Evolutionary conservation across 2,113 vertebrate species (phyloP), one percentile per base, ranked within the genome.

Genomic region (Vulpes vulpes): DNA sequence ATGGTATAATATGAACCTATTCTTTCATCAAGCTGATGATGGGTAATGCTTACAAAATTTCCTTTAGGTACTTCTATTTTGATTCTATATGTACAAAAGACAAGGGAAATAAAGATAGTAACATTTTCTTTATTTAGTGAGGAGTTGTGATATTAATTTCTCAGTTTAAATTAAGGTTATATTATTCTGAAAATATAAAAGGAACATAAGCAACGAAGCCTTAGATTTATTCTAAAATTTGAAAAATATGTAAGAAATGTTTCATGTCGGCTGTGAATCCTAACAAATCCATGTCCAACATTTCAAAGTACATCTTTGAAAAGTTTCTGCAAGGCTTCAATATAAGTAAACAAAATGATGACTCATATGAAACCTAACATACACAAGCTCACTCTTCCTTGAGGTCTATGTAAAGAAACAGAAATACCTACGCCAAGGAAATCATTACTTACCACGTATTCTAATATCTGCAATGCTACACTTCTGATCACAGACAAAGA

Each of bases 401-500:
- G 16, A 64, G 59, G 22, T 12, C 86, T 94, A 3, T 1, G 1
- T 0, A 51, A 84, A 79, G 8, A 85, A 55, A 73, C 25, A 43
- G 43, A 92, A 90, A 22, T 67, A 96, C 1, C 20, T 25, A 62
- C 1, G 64, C 14, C 60, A 92, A 86, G n/a, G 23, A 93, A 74
- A 49, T 30, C 74, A 79, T 59, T 53, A 0, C 95, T 97, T 97
- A 99, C 99, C 99, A 97, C 99, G 99, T 98, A 99, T 99, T 97
- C 99, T 99, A 92, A 99, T 99, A 97, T 99, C 99, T 43, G 99
- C 99, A 98, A 99, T 99, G 94, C 98, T 98, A 97, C 98, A 98
- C 12, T 97, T 98, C 98, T 99, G 99, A 98, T 99, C 99, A 98
- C 99, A 99, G 60, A 99, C 98, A 60, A 99, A 97, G 35, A 99